Conservation (phyloP, 2,888 invertebrate species). For the Drosophila stalkeri region DNA sequence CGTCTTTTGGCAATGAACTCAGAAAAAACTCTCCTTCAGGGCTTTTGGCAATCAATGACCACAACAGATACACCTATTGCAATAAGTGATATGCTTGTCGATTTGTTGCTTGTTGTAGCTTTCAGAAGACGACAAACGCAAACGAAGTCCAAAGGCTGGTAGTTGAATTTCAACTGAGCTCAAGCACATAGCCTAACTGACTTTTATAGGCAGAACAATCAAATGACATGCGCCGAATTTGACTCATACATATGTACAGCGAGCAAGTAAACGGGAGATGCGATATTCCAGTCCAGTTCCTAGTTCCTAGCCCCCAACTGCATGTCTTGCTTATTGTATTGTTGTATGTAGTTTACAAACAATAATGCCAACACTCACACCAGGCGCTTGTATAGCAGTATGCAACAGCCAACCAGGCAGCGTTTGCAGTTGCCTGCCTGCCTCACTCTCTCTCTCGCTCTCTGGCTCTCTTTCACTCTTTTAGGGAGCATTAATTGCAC, state of each 20-base stretch:
- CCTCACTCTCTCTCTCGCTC: slow-evolving; percentile 15
- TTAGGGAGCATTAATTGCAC: slow-evolving; percentile 78
- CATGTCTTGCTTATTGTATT: slow-evolving; percentile 78
- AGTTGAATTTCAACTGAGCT: slow-evolving; percentile 77
- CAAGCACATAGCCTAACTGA: slow-evolving; percentile 75
- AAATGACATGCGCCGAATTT: slow-evolving; percentile 78
- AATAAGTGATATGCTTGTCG: slow-evolving; percentile 17
- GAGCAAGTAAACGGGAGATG: slow-evolving; percentile 33
- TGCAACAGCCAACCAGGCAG: slow-evolving; percentile 79
- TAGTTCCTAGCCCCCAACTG: slow-evolving; percentile 22
- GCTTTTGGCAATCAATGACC: not conserved
- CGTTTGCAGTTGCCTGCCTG: slow-evolving; percentile 48
- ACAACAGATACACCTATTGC: not conserved
- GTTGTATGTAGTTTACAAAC: slow-evolving; percentile 81
- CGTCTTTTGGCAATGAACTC: slow-evolving; percentile 51
- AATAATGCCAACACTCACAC: slow-evolving; percentile 78
- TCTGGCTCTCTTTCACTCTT: slow-evolving; percentile 10
- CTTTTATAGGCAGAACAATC: slow-evolving; percentile 74
- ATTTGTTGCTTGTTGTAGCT: slow-evolving; percentile 24
- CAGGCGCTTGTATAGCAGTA: slow-evolving; percentile 58
- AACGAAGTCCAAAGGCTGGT: slow-evolving; percentile 69
- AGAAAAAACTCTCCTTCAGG: slow-evolving; percentile 9
- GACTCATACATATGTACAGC: slow-evolving; percentile 47
- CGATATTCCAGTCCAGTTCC: slow-evolving; percentile 25
- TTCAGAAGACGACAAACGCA: slow-evolving; percentile 39